These are phyloP conservation scores for Oreochromis spilurus DNA, from an alignment of 2,113 vertebrate species.

Conservation along the genomic window DNA sequence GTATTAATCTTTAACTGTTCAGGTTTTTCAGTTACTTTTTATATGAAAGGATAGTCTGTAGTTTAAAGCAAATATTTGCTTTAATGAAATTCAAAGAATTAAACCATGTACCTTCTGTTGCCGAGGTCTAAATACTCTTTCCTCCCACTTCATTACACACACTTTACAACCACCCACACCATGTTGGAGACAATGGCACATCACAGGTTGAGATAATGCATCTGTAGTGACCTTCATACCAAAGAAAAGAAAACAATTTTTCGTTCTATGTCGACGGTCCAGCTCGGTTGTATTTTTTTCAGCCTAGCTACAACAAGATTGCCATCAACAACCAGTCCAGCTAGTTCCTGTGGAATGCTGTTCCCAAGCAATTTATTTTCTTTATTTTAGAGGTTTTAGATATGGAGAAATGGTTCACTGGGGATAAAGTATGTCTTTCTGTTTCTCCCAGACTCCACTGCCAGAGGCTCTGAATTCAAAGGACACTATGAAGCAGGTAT, in stretches of 20 bases:
- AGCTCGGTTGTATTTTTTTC: neutral
- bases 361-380: neutral
- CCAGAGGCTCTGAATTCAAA: conserved; percentile 69
- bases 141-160: conserved; percentile 38
- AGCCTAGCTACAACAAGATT: neutral
- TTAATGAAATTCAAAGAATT: neutral
- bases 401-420: neutral
- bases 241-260: conserved; percentile 17
- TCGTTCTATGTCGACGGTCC: neutral
- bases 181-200: conserved; percentile 14
- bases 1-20: neutral
- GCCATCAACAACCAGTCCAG: neutral
- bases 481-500: conserved; percentile 77
- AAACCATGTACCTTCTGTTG: neutral
- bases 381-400: conserved; percentile 18
- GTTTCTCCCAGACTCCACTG: conserved; percentile 69
- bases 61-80: neutral
- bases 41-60: neutral
- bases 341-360: conserved; percentile 10
- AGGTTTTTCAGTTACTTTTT: neutral
- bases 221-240: conserved; percentile 35
- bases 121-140: neutral
- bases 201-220: conserved; percentile 13
- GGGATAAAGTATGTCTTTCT: conserved; percentile 17
- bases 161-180: conserved; percentile 39